Base-by-base conservation (phyloP, 2,888 invertebrate species). In the Sipunculus nudus region DNA sequence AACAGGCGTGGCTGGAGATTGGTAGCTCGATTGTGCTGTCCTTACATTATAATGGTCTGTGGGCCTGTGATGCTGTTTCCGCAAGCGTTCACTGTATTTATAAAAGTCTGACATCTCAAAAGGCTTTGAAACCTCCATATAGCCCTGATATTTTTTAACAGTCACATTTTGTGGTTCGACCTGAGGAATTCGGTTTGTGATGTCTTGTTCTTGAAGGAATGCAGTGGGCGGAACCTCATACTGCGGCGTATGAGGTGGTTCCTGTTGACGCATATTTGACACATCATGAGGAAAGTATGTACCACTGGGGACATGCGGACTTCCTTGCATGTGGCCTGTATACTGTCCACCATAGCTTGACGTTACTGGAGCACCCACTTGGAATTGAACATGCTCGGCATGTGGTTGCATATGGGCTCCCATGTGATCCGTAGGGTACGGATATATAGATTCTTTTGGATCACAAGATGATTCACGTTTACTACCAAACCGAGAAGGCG, bases 81-180 rank as follows among this genome's bases (percentile, higher is more conserved):
- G 88, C 82, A 92, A 94, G 81, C 95, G 94, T 4, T 94, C 95
- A 53, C 96, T 96, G 83, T 97, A 97, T 84, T 96, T 97, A 83
- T 96, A 97, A 84, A 95, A 96, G 84, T 97, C 97, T 0, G 95
- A 91, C 93, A 96, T 95, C 87, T 96, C 96, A 85, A 96, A 97
- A 2, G 96, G 96, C 81, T 97, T 97, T 0, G 93, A 93, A 58
- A 94, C 92, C 85, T 97, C 96, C 23, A 78, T 77, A 63, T 72
- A 71, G 52, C 93, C 94, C 0, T 94, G 57, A 53, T 66, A 67
- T 35, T 59, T 60, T n/a, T 54, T 56, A 6, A 53, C 59, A n/a
- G 60, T 55, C 52, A 49, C 47, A 16, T 4, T n/a, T 21, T 19
- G 26, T 23, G 26, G 50, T 13, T 47, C 25, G 6, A 16, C 19